Conservation (phyloP, 2,113 vertebrate species). For the Sinocyclocheilus maitianheensis region DNA sequence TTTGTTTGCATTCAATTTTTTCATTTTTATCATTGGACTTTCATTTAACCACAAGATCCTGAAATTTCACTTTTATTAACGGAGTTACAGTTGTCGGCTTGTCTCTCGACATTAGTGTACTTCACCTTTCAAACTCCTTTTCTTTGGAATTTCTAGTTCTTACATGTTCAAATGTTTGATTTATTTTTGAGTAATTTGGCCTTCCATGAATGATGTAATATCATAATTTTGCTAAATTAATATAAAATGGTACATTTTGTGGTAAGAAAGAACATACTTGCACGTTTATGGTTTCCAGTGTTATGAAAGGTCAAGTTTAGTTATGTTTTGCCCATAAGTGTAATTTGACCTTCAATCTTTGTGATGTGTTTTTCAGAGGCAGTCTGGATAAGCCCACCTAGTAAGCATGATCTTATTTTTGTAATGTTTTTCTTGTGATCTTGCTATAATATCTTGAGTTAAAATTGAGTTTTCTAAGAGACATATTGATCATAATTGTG, state of each 20-base stretch:
- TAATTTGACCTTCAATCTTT: neutral
- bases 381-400: conserved; percentile 49
- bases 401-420: conserved; percentile 61
- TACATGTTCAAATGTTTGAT: neutral
- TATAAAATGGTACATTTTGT: no score
- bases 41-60: no score
- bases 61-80: no score
- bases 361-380: conserved; percentile 52
- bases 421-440: neutral
- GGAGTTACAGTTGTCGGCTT: no score
- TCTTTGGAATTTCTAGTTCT: neutral
- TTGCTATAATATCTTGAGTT: neutral
- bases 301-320: neutral
- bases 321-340: neutral
- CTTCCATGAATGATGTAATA: neutral
- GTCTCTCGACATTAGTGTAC: no score
- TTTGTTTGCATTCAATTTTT: no score
- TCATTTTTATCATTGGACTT: no score
- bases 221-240: no score
- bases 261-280: neutral
- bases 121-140: no score
- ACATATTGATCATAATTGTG: neutral
- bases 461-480: neutral
- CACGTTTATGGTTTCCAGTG: neutral
- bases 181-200: neutral